These are phyloP conservation scores for Bradypus variegatus DNA, from an alignment of 2,797 vertebrate genomes.

Conservation along the genomic window DNA sequence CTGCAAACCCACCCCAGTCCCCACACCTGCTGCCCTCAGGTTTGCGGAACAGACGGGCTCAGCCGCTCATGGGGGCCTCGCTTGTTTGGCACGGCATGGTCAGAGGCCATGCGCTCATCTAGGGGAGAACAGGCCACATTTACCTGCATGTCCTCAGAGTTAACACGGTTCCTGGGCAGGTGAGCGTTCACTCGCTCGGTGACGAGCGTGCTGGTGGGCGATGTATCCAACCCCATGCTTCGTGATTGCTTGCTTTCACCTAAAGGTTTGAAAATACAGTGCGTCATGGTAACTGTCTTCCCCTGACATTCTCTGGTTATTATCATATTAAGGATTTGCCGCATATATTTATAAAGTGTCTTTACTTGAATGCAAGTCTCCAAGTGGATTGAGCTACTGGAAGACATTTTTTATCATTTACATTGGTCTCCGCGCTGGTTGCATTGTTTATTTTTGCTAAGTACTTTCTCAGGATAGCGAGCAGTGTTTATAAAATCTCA, in stretches of 20 bases:
- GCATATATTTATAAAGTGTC: not conserved
- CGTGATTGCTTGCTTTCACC: not conserved
- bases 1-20: too few species aligned
- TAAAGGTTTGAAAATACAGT: not conserved
- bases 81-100: not conserved
- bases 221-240: not conserved
- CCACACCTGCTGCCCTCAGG: too few species aligned
- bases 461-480: not conserved
- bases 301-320: not conserved
- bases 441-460: not conserved
- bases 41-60: too few species aligned
- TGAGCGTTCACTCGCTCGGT: not conserved
- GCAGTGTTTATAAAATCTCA: not conserved
- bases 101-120: not conserved
- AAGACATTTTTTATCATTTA: not conserved
- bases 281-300: not conserved
- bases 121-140: not conserved
- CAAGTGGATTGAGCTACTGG: not conserved
- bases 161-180: too few species aligned
- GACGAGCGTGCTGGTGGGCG: rapidly evolving
- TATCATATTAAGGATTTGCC: not conserved
- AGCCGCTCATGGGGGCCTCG: not conserved
- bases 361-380: not conserved
- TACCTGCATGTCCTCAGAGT: too few species aligned
- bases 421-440: not conserved